Evolutionary conservation across 2,888 invertebrate genomes (phyloP), one percentile per base, ranked within the genome.

Genomic region (Ochropacha duplaris): DNA sequence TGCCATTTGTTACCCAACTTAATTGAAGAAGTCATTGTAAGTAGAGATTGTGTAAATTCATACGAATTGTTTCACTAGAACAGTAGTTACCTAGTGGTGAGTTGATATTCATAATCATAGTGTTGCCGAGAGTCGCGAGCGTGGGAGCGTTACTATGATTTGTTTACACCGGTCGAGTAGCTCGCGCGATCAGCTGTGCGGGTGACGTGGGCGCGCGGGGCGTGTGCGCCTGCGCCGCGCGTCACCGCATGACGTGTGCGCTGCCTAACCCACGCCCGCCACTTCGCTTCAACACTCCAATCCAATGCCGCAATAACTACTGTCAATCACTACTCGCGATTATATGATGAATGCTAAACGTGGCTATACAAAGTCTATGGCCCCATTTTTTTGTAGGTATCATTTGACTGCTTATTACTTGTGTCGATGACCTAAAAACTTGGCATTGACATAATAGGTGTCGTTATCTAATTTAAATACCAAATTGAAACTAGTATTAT

Each of bases 81-180:
- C 16, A 55, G 50, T 59, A 64, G n/a, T n/a, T n/a, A n/a, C n/a
- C n/a, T n/a, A n/a, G 61, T 58, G 57, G 56, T 26, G 49, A 57
- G 34, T 61, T 54, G 57, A 57, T 55, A 65, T 64, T 69, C 59
- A 66, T 73, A 63, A 69, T 55, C 56, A 59, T 64, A 61, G 66
- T 60, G 51, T 22, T 24, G 24, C 24, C n/a, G 24, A 52, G 59
- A 60, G 65, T 58, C 57, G 54, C 54, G 56, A 34, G 59, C 66
- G 64, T 89, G 88, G 88, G 87, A 84, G 86, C 75, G 72, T 73
- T 88, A 90, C 89, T 90, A 90, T 89, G 88, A 88, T 90, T 88
- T 90, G 90, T 90, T 91, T 90, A 90, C 88, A 76, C 79, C 75
- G 78, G 75, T 71, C 76, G 81, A 78, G 81, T 74, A 78, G 72